Conservation (phyloP, 1,140 invertebrate genomes). For the Stenopsyche tienmushanensis region DNA sequence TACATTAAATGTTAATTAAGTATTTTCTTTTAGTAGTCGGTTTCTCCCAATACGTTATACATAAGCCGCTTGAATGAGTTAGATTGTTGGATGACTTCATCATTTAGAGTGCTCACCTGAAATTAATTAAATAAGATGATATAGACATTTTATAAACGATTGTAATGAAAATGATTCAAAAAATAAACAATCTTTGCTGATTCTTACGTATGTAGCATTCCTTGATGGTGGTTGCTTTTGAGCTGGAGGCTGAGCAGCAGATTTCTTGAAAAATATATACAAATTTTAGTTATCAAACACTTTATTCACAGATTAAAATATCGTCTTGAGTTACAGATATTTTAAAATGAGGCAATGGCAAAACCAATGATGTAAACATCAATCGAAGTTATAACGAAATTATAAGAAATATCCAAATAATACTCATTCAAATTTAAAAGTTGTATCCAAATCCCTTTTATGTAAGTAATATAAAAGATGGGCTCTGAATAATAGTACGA, state of each 20-base stretch:
- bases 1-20: no score
- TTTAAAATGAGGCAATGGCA: no score
- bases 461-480: no score
- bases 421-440: no score
- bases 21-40: slow-evolving; percentile 73
- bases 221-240: not conserved
- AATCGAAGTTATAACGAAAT: no score
- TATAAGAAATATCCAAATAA: no score
- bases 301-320: no score
- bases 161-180: not conserved
- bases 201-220: slow-evolving; percentile 31
- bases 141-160: not conserved
- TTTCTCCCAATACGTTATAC: slow-evolving; percentile 82
- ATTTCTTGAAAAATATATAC: slow-evolving; percentile 19
- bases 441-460: no score
- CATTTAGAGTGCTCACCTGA: slow-evolving; percentile 61
- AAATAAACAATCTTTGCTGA: not conserved
- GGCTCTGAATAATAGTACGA: no score
- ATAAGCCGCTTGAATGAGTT: slow-evolving; percentile 89
- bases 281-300: no score
- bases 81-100: slow-evolving; percentile 86
- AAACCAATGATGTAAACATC: no score
- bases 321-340: no score
- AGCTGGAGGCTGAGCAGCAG: not conserved
- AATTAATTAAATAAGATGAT: slow-evolving; percentile 41